A percentile compares a stretch with the other conserved stretches of the same genome.
Evolutionary conservation across 2,113 vertebrate genomes (phyloP).

Genomic region (Pollimyrus isidori): DNA sequence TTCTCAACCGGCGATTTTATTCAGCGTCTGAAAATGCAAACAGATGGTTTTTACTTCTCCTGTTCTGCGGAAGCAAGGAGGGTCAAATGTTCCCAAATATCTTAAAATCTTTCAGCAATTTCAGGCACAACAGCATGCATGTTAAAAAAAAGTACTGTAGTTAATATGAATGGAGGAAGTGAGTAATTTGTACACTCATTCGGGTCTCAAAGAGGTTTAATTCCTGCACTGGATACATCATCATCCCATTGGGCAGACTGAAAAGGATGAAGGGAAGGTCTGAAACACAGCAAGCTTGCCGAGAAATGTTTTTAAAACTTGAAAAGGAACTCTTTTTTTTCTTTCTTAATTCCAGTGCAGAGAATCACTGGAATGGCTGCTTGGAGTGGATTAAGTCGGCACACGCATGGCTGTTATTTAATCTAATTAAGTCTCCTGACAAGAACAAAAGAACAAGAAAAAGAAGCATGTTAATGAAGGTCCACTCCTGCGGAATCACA

Average conservation of each 20-base stretch:
- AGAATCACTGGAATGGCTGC: slow-evolving; percentile 61
- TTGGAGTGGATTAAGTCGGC: slow-evolving; percentile 64
- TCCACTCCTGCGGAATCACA: slow-evolving; percentile 44
- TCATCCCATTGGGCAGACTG: slow-evolving; percentile 47
- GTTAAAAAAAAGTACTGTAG: slow-evolving; percentile 15
- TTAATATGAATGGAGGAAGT: slow-evolving; percentile 40
- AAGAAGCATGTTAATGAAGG: slow-evolving; percentile 45
- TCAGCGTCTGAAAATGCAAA: slow-evolving; percentile 8
- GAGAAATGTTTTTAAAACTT: slow-evolving; percentile 52
- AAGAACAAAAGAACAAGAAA: slow-evolving; percentile 54
- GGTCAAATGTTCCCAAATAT: slow-evolving; percentile 35
- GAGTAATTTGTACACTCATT: slow-evolving; percentile 40
- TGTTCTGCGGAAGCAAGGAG: slow-evolving; percentile 5
- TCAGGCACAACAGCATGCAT: slow-evolving; percentile 19
- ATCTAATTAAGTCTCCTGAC: slow-evolving; percentile 64
- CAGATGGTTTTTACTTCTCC: slow-evolving; percentile 20
- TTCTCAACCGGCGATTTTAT: slow-evolving; percentile 11
- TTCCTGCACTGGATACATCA: slow-evolving; percentile 43
- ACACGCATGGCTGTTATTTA: slow-evolving; percentile 67
- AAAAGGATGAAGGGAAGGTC: slow-evolving; percentile 34
- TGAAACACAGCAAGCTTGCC: slow-evolving; percentile 25
- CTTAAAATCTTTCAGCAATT: slow-evolving; percentile 29
- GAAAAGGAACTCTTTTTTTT: slow-evolving; percentile 62
- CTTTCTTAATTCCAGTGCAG: slow-evolving; percentile 32
- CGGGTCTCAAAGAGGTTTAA: slow-evolving; percentile 26